Evolutionary conservation across 2,888 invertebrate species (phyloP).

Genomic region (Acronicta psi): DNA sequence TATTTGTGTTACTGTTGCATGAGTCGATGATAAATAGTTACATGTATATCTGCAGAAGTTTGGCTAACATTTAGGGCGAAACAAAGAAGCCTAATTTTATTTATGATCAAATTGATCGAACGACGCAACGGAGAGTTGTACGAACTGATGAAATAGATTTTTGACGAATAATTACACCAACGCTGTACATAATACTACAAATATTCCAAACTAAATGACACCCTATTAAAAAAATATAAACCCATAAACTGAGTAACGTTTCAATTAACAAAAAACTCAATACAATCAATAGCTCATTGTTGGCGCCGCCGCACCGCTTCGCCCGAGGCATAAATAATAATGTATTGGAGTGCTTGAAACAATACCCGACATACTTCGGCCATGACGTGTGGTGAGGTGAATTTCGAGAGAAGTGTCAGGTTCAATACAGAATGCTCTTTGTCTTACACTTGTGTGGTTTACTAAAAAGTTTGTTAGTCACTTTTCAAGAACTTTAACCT

Average conservation of each 20-base stretch:
- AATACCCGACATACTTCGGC: conserved; percentile 44
- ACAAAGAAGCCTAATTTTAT: no score
- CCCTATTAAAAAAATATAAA: conserved; percentile 5
- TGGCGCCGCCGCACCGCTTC: conserved; percentile 20
- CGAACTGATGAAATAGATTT: not conserved
- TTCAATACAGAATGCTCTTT: conserved; percentile 20
- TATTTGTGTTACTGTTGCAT: conserved; percentile 1
- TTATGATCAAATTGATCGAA: no score
- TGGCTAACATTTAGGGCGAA: not conserved
- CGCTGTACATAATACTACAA: not conserved
- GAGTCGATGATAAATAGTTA: conserved; percentile 3
- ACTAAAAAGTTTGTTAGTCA: conserved; percentile 11
- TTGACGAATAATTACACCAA: not conserved
- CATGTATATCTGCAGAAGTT: not conserved
- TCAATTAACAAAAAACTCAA: conserved; percentile 41
- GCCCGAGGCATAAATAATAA: conserved; percentile 40
- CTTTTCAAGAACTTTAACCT: not conserved
- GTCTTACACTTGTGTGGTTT: conserved; percentile 11
- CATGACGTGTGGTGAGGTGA: conserved; percentile 25
- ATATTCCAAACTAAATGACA: conserved; percentile 4
- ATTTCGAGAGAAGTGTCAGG: conserved; percentile 32
- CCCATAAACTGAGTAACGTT: conserved; percentile 19
- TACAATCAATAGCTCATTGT: conserved; percentile 43
- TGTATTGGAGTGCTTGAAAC: conserved; percentile 39
- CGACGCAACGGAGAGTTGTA: no score